These are phyloP conservation scores for Psilopogon haemacephalus DNA, from an alignment of 2,113 vertebrate genomes.

Conservation along the genomic window DNA sequence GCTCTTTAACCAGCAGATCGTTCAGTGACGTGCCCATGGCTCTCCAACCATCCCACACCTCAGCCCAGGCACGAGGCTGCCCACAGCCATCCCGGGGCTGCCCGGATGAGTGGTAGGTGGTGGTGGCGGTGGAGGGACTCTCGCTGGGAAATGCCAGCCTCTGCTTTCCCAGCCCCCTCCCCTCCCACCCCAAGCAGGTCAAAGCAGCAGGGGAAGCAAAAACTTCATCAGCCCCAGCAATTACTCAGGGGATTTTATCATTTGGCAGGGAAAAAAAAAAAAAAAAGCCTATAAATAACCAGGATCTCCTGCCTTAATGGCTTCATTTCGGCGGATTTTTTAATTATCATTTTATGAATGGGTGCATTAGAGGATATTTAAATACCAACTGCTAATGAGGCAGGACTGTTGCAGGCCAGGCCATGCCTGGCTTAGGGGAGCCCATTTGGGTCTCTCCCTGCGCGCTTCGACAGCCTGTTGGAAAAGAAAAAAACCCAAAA, in stretches of 20 bases:
- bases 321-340: slow-evolving; percentile 56
- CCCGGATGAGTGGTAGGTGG: fast-evolving
- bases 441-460: no score
- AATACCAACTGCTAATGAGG: slow-evolving; percentile 66
- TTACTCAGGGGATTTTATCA: slow-evolving; percentile 44
- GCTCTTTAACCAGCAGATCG: no score
- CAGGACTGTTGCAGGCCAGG: slow-evolving; percentile 43
- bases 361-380: slow-evolving; percentile 69
- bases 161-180: slow-evolving; percentile 36
- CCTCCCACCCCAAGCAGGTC: background rate
- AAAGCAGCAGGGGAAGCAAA: background rate
- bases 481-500: no score
- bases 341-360: slow-evolving; percentile 70
- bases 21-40: no score
- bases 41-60: no score
- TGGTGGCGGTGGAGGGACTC: no score
- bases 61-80: fast-evolving
- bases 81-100: background rate
- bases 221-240: background rate
- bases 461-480: no score
- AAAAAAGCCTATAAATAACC: slow-evolving; percentile 41
- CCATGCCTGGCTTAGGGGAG: no score
- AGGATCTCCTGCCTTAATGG: slow-evolving; percentile 45
- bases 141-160: slow-evolving; percentile 15
- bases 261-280: slow-evolving; percentile 11